phyloP scores from a whole-genome alignment of 2,113 vertebrate species.

The Myotis davidii region DNA sequence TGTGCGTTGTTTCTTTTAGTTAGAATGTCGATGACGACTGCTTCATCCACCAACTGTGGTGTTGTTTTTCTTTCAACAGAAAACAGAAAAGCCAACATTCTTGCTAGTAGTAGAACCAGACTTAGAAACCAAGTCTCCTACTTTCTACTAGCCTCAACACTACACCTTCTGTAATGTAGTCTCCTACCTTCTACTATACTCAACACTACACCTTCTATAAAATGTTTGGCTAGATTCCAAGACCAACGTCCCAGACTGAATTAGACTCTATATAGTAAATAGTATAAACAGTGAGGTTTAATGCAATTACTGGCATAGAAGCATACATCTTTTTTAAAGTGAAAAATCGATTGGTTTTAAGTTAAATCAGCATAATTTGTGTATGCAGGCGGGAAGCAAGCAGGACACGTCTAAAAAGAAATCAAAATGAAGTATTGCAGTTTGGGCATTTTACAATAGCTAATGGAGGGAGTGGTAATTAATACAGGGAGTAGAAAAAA shows the following conservation, averaged over 20 bases:
- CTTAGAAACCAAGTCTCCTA: constrained; percentile 46
- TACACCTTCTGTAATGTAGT: constrained; percentile 35
- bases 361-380: constrained; percentile 44
- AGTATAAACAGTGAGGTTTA: constrained; percentile 57
- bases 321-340: constrained; percentile 55
- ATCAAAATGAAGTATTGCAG: constrained; percentile 11
- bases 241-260: constrained; percentile 26
- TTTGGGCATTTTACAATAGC: neutral
- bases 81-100: constrained; percentile 35
- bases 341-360: constrained; percentile 47
- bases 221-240: constrained; percentile 62
- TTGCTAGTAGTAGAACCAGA: neutral
- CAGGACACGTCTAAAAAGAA: constrained; percentile 17
- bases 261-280: constrained; percentile 34
- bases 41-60: constrained; percentile 89
- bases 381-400: neutral
- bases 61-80: neutral
- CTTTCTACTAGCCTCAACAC: constrained; percentile 2
- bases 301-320: constrained; percentile 60
- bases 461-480: neutral
- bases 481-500: neutral
- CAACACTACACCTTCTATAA: constrained; percentile 55
- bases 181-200: neutral
- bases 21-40: constrained; percentile 93
- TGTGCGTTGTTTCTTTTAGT: constrained; percentile 90